Evolutionary conservation across 2,888 invertebrate species (phyloP).

Genomic region (Aphrophora alni): DNA sequence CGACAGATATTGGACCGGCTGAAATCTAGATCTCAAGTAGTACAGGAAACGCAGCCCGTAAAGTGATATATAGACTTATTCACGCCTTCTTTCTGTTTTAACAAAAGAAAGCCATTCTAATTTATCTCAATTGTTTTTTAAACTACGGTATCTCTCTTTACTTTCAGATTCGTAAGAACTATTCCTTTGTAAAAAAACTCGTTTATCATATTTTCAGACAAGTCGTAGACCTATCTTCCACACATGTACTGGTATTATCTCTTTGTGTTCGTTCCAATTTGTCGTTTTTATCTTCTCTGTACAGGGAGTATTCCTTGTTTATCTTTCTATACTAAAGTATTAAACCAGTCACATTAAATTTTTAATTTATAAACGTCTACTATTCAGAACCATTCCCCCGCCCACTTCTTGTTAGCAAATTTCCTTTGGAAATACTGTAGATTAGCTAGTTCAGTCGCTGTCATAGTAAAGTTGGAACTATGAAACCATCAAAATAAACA

Average conservation of each 20-base stretch:
- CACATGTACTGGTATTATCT: background rate
- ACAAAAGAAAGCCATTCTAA: background rate
- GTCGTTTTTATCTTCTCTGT: background rate
- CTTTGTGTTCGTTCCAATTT: background rate
- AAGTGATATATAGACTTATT: slow-evolving; percentile 33
- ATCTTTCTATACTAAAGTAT: background rate
- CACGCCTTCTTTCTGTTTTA: slow-evolving; percentile 25
- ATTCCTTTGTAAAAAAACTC: background rate
- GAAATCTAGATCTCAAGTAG: slow-evolving; percentile 31
- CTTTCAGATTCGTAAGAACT: background rate
- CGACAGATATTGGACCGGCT: slow-evolving; percentile 10
- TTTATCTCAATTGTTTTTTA: slow-evolving; percentile 5
- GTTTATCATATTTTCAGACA: background rate
- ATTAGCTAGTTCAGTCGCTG: too few relatives aligned
- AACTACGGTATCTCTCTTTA: background rate
- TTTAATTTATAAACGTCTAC: background rate
- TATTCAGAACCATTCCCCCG: background rate
- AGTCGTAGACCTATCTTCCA: background rate
- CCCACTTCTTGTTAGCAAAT: too few relatives aligned
- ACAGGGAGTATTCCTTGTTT: background rate
- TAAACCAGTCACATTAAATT: background rate
- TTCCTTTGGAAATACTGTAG: too few relatives aligned
- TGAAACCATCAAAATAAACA: too few relatives aligned
- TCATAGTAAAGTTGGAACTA: too few relatives aligned
- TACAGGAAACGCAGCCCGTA: slow-evolving; percentile 21